Evolutionary conservation across 2,888 invertebrate species (phyloP).

Genomic region (Chesias legatella): DNA sequence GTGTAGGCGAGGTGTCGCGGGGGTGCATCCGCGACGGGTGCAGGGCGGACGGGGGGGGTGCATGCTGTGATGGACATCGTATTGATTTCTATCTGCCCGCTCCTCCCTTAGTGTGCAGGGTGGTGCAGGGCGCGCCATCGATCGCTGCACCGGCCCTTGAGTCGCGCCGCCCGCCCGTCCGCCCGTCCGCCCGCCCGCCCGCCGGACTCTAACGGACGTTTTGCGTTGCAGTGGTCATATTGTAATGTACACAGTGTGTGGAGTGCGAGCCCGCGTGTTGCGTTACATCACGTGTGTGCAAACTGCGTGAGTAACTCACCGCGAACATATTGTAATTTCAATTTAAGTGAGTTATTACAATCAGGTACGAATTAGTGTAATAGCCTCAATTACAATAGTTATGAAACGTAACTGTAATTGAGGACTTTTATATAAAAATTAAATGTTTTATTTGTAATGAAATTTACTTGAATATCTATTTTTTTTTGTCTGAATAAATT

Average conservation of each 20-base stretch:
- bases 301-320: conserved; percentile 38
- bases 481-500: no score
- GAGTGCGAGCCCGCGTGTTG: conserved; percentile 43
- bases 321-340: conserved; percentile 21
- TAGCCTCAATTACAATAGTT: conserved; percentile 23
- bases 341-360: conserved; percentile 23
- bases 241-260: conserved; percentile 44
- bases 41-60: conserved; percentile 82
- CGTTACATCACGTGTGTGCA: conserved; percentile 58
- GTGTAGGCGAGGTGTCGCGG: conserved; percentile 56
- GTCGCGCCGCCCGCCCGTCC: conserved; percentile 47
- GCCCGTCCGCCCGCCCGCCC: conserved; percentile 60
- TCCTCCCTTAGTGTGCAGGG: conserved; percentile 77
- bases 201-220: conserved; percentile 44
- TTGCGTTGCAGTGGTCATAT: conserved; percentile 47
- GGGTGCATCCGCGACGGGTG: conserved; percentile 73
- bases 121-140: conserved; percentile 75
- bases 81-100: conserved; percentile 81
- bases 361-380: conserved; percentile 18
- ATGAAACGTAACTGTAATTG: no score
- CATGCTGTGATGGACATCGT: conserved; percentile 82
- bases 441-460: conserved; percentile 4
- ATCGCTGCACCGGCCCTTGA: conserved; percentile 69
- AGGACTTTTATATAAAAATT: no score
- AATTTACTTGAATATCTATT: no score